phyloP scores from a whole-genome alignment of 2,113 vertebrate genomes.

The Sciurus niger region DNA sequence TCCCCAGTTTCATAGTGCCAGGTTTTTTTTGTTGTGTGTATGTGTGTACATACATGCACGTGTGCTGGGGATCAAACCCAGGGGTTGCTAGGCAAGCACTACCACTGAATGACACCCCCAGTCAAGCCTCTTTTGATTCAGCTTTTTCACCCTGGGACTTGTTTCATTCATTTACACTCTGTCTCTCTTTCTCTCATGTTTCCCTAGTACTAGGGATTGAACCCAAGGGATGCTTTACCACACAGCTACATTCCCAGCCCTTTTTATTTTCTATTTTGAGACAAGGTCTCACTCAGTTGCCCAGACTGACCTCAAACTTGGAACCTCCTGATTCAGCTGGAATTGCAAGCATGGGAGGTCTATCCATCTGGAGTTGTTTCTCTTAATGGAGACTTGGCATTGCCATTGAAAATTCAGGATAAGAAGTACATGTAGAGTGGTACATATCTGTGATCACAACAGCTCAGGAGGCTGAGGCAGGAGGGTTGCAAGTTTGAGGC shows the following conservation, averaged over 20 bases:
- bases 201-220: too few species aligned
- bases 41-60: too few species aligned
- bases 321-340: too few species aligned
- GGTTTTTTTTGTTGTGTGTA: neutral
- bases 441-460: too few species aligned
- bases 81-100: neutral
- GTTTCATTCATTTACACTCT: neutral
- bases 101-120: neutral
- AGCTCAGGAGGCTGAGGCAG: neutral
- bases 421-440: too few species aligned
- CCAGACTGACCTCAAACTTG: too few species aligned
- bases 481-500: neutral
- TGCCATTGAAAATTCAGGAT: neutral
- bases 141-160: neutral
- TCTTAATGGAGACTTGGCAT: neutral
- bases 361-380: neutral
- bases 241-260: too few species aligned
- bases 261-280: too few species aligned
- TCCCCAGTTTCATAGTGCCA: neutral
- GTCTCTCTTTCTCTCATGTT: too few species aligned
- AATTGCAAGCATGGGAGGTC: too few species aligned
- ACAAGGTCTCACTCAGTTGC: too few species aligned
- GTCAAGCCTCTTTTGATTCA: neutral
- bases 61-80: neutral
- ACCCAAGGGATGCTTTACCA: too few species aligned